Conservation (phyloP, 2,113 vertebrate species). For the Craseonycteris thonglongyai region DNA sequence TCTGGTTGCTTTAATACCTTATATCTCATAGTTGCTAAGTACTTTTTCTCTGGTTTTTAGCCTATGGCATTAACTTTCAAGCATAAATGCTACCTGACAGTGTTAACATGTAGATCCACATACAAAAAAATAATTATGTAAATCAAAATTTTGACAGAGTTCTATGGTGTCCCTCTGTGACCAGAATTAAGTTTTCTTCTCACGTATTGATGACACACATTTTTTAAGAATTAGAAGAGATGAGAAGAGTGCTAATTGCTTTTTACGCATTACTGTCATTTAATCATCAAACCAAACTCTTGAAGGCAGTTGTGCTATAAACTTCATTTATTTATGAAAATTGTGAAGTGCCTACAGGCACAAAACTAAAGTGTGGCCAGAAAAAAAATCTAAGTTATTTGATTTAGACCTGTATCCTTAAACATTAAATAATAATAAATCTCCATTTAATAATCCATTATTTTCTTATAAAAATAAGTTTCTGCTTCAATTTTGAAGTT, state of each 20-base stretch:
- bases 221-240: not conserved
- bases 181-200: not conserved
- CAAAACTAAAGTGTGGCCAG: not conserved
- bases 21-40: no score
- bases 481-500: not conserved
- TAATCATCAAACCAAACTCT: not conserved
- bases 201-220: not conserved
- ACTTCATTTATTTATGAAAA: not conserved
- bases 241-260: not conserved
- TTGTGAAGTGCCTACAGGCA: not conserved
- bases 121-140: not conserved
- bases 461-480: not conserved
- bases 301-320: not conserved
- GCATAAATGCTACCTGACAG: not conserved
- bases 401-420: not conserved
- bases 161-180: not conserved
- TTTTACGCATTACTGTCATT: not conserved
- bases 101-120: not conserved
- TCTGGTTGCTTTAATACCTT: not conserved
- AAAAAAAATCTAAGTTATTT: not conserved
- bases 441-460: not conserved
- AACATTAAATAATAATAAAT: not conserved
- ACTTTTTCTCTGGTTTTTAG: not conserved
- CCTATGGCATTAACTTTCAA: not conserved
- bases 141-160: not conserved